Conservation (phyloP, 2,113 vertebrate genomes). For the Antechinus flavipes region DNA sequence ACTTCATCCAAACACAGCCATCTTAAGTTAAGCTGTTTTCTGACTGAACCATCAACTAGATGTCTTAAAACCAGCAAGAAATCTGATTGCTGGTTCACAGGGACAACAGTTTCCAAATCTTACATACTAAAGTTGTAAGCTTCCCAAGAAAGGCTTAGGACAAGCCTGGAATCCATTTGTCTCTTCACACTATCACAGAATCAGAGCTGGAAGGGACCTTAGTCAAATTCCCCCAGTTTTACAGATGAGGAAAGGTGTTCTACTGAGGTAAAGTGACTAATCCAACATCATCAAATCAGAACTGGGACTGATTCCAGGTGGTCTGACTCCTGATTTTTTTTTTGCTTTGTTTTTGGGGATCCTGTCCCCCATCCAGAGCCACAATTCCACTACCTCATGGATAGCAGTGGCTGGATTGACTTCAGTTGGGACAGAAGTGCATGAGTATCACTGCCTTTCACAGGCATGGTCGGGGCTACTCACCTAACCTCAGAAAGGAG, state of each 20-base stretch:
- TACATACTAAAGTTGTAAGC: neutral
- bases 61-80: neutral
- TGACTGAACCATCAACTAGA: neutral
- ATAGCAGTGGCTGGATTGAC: neutral
- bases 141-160: neutral
- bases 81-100: neutral
- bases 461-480: slow-evolving; percentile 19
- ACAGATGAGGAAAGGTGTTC: neutral
- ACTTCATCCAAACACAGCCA: neutral
- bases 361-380: neutral
- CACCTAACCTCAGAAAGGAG: slow-evolving; percentile 93
- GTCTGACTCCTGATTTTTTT: neutral
- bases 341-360: neutral
- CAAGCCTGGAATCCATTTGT: neutral
- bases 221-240: neutral
- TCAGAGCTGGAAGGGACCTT: neutral
- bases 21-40: neutral
- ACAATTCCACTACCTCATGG: neutral
- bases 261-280: neutral
- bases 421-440: neutral
- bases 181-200: neutral
- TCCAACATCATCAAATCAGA: neutral
- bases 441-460: neutral
- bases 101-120: neutral
- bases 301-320: neutral